Base-by-base conservation (phyloP, 1,140 invertebrate species). In the Trichonephila clavipes region DNA sequence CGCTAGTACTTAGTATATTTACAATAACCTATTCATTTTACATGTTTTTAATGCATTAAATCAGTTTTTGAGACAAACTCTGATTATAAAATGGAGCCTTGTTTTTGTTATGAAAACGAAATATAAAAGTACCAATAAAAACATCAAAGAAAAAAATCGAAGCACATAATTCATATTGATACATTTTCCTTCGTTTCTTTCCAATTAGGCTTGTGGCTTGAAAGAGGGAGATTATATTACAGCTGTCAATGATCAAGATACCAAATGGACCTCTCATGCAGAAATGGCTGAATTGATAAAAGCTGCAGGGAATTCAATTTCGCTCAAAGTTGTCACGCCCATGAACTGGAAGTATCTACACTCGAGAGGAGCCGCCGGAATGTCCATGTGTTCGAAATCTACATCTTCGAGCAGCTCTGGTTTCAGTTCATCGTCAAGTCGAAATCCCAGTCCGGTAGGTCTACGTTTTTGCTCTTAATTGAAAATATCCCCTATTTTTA, bases 211-310 rank as follows among this genome's bases (percentile, higher is more conserved):
- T n/a, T 94, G 93, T 40, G 98, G 98, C 21, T 98, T 99, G 96
- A 98, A 98, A 95, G 98, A 98, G 96, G 98, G 98, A 1, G 98
- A 99, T 95, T 98, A 98, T 95, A 98, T 99, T 88, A 98, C 99
- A 1, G 97, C 97, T 14, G 98, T 99, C 77, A 97, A 97, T 5
- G 97, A 98, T 21, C 96, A 97, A 94, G 98, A 99, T 95, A 98
- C 99, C 1, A 99, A 99, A 96, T 99, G 98, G 98, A 97, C 98
- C 21, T 97, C 97, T 0, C 98, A 99, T 95, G 98, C 98, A 93
- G 98, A 99, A 95, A 98, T 99, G 51, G 98, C 99, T 0, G 96
- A 97, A 6, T 96, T 98, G 40, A 99, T 99, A 83, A 98, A 98
- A 94, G 97, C 97, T 34, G 97, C 97, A 61, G 98, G 97, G 4